These are phyloP conservation scores for Pelvicachromis taeniatus DNA, from an alignment of 2,113 vertebrate species.

Conservation along the genomic window DNA sequence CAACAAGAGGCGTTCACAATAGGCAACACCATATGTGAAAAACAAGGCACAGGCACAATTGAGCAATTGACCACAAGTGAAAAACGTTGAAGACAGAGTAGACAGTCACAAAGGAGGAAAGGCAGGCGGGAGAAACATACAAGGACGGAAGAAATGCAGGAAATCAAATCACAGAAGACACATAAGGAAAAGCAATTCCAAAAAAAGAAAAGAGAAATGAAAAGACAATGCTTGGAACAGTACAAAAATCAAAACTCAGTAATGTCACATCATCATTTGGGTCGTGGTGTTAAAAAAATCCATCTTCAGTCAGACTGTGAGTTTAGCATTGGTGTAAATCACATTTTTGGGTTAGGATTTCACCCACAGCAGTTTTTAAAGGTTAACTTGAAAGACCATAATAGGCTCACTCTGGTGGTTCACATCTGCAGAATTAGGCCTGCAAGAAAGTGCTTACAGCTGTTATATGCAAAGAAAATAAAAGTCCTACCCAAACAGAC, in stretches of 20 bases:
- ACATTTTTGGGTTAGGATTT: fast-evolving
- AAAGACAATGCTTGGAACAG: not conserved
- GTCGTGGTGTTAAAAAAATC: not conserved
- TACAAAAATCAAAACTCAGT: not conserved
- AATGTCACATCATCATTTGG: not conserved
- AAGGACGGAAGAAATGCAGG: not conserved
- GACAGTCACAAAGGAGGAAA: not conserved
- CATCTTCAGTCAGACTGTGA: not conserved
- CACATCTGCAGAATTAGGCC: not conserved
- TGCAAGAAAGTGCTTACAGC: not conserved
- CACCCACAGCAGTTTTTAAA: not conserved
- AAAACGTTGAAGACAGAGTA: not conserved
- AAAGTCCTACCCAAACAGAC: not conserved
- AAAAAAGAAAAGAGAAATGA: not conserved
- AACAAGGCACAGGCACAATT: not conserved
- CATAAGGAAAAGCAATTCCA: not conserved
- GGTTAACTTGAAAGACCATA: not conserved
- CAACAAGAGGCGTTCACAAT: not conserved
- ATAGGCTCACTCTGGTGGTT: not conserved
- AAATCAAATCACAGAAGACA: not conserved
- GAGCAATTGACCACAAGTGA: not conserved
- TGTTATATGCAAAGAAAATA: not conserved
- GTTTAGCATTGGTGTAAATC: not conserved
- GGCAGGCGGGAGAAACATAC: not conserved
- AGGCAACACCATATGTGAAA: not conserved